phyloP scores from a whole-genome alignment of 1,140 invertebrate species.

The Drosophila bipectinata region DNA sequence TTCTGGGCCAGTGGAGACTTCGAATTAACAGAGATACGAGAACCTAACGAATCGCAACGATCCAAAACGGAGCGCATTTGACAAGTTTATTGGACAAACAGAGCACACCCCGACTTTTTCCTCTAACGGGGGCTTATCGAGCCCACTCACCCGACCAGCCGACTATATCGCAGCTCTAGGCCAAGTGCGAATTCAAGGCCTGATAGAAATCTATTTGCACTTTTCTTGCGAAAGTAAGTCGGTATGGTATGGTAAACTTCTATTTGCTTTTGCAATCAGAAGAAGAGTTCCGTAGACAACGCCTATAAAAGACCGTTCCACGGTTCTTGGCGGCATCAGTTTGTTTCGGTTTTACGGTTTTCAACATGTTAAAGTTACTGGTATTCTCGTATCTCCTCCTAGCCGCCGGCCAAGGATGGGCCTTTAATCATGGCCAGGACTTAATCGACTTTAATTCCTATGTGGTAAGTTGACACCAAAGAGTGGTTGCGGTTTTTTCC shows the following conservation, averaged over 20 bases:
- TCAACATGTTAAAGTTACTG: slow-evolving; percentile 51
- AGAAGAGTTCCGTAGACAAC: slow-evolving; percentile 44
- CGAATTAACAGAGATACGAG: slow-evolving; percentile 73
- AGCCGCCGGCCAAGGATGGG: slow-evolving; percentile 11
- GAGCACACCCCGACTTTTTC: slow-evolving; percentile 48
- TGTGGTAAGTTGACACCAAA: slow-evolving; percentile 33
- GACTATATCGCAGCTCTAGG: slow-evolving; percentile 11
- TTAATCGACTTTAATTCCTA: slow-evolving; percentile 40
- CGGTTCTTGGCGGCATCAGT: slow-evolving; percentile 39
- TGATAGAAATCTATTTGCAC: slow-evolving; percentile 75
- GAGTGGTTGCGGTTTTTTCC: too few species aligned
- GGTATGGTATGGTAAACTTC: slow-evolving; percentile 40
- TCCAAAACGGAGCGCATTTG: slow-evolving; percentile 46
- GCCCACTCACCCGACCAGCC: slow-evolving; percentile 1
- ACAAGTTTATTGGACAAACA: slow-evolving; percentile 61
- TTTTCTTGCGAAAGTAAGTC: slow-evolving; percentile 66
- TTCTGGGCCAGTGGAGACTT: slow-evolving; percentile 66
- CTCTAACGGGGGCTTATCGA: slow-evolving; percentile 30
- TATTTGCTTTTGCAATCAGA: slow-evolving; percentile 63
- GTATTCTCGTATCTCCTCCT: slow-evolving; percentile 36
- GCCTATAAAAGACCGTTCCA: slow-evolving; percentile 30
- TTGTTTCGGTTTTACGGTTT: slow-evolving; percentile 8
- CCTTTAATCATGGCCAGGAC: slow-evolving; percentile 60
- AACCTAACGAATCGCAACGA: slow-evolving; percentile 49
- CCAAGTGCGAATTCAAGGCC: slow-evolving; percentile 54